Percentiles rank a stretch among this genome's conserved stretches.
Evolutionary conservation across 2,797 vertebrate species (phyloP).

Genomic region (Onychomys arenicola): DNA sequence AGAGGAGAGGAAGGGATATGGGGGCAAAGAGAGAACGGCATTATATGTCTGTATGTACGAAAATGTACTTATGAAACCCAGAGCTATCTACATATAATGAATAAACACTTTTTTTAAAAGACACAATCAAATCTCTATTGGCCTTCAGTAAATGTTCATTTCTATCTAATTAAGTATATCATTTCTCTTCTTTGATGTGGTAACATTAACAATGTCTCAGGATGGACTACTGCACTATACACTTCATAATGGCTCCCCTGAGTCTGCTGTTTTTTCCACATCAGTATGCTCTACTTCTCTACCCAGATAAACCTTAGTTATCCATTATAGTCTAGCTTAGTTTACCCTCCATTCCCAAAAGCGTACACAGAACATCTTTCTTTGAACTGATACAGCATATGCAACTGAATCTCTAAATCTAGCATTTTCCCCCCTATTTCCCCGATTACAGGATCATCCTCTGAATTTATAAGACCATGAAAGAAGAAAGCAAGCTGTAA

Average conservation of each 20-base stretch:
- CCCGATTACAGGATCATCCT: not conserved
- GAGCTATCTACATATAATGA: not conserved
- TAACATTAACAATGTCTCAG: not conserved
- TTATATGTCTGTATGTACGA: not conserved
- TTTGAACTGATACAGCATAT: not conserved
- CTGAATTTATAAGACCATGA: not conserved
- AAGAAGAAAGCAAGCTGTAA: not conserved
- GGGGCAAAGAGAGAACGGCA: too few relatives aligned
- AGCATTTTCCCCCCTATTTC: not conserved
- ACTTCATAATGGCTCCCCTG: not conserved
- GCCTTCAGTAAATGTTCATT: not conserved
- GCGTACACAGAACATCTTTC: not conserved
- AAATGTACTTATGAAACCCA: not conserved
- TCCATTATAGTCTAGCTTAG: not conserved
- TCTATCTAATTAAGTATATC: not conserved
- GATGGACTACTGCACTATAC: not conserved
- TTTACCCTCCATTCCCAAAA: not conserved
- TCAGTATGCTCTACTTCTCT: not conserved
- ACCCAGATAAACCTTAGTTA: not conserved
- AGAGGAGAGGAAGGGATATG: not conserved
- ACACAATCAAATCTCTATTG: not conserved
- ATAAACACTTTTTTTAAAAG: not conserved
- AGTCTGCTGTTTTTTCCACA: not conserved
- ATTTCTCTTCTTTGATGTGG: slow-evolving; percentile 12
- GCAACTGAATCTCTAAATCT: not conserved